Evolutionary conservation across 1,140 invertebrate species (phyloP).

Genomic region (Gyrodactylus bullatarudis): DNA sequence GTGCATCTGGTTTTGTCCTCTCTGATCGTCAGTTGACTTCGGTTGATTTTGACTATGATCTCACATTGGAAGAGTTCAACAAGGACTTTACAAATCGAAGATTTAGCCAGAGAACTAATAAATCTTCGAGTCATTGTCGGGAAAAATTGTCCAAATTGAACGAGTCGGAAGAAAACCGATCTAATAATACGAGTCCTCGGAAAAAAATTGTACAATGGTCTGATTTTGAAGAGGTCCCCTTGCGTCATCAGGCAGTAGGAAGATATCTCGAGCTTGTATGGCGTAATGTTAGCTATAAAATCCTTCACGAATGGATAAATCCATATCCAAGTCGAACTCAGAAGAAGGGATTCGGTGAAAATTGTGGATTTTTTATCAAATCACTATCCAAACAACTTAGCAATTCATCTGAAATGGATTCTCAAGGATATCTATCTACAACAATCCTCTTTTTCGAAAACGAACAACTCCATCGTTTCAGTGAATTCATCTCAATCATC

Average conservation of each 20-base stretch:
- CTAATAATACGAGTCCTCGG: background rate
- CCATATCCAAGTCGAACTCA: background rate
- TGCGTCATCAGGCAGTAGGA: conserved; percentile 3
- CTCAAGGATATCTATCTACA: background rate
- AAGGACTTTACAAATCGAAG: background rate
- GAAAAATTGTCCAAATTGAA: background rate
- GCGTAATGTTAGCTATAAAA: background rate
- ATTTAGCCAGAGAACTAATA: background rate
- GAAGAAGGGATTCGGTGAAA: background rate
- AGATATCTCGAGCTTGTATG: conserved; percentile 3
- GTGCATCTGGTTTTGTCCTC: background rate
- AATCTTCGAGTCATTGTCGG: no score
- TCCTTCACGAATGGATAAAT: background rate
- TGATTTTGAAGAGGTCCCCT: conserved; percentile 1
- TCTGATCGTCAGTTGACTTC: background rate
- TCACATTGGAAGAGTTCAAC: background rate
- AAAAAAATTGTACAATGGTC: conserved; percentile 5
- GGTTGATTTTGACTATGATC: background rate
- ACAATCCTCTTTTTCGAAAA: background rate
- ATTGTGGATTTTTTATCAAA: background rate
- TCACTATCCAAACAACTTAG: background rate
- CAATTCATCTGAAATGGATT: background rate
- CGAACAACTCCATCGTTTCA: background rate
- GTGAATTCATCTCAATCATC: background rate
- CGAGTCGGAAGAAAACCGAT: background rate